These are phyloP conservation scores for Galeopterus variegatus DNA, from an alignment of 2,113 vertebrate genomes.

Conservation along the genomic window DNA sequence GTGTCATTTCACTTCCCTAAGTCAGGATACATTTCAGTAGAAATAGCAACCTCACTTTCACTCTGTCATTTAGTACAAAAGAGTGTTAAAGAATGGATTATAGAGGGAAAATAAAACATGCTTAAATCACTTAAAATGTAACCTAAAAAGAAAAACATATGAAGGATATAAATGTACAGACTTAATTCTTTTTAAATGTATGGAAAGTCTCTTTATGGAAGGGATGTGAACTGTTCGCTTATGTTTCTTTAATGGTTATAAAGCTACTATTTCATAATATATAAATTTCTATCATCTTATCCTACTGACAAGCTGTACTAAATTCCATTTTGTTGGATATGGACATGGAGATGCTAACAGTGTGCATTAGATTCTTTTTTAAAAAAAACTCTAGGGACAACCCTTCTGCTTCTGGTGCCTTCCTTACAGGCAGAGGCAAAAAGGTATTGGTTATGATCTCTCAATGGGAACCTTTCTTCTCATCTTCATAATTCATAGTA, in stretches of 20 bases:
- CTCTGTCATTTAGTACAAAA: slow-evolving; percentile 69
- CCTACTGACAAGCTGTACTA: background rate
- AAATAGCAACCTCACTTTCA: background rate
- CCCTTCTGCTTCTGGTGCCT: background rate
- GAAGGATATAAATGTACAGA: slow-evolving; percentile 76
- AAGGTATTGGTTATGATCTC: background rate
- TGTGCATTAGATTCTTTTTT: background rate
- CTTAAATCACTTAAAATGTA: slow-evolving; percentile 61
- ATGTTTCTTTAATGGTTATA: slow-evolving; percentile 71
- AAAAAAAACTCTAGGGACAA: background rate
- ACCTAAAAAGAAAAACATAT: slow-evolving; percentile 74
- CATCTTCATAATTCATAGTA: background rate
- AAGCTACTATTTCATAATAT: slow-evolving; percentile 61
- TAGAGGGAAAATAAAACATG: slow-evolving; percentile 75
- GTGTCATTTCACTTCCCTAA: background rate
- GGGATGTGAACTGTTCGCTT: slow-evolving; percentile 36
- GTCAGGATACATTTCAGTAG: background rate
- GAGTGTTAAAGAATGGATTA: slow-evolving; percentile 66
- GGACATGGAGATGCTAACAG: background rate
- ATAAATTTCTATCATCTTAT: background rate
- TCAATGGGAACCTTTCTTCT: background rate
- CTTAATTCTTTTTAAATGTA: slow-evolving; percentile 64
- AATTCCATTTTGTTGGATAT: slow-evolving; percentile 52
- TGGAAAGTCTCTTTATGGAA: slow-evolving; percentile 68
- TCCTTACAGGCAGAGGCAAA: slow-evolving; percentile 1